phyloP scores from a whole-genome alignment of 2,888 invertebrate genomes.

The Catocala fraxini region DNA sequence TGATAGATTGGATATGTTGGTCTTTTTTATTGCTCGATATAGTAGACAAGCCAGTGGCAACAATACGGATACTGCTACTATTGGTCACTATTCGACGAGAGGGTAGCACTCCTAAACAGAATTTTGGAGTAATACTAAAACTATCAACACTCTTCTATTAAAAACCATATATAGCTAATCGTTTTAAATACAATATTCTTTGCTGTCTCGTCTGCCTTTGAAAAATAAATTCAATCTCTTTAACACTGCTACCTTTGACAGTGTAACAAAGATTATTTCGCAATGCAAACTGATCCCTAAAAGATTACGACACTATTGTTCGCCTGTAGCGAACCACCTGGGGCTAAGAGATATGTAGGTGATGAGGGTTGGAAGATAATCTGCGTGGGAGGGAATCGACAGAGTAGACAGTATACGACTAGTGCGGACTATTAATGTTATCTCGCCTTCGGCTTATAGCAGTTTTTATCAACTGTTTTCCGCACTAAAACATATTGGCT shows the following conservation, averaged over 20 bases:
- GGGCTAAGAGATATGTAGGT: not conserved
- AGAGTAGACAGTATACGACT: not conserved
- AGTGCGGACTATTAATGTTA: not conserved
- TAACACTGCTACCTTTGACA: not conserved
- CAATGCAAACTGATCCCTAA: constrained; percentile 1
- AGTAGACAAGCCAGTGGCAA: no score
- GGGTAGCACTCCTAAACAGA: no score
- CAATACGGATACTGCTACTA: no score
- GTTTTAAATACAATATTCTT: no score
- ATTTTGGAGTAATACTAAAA: no score
- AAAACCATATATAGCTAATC: no score
- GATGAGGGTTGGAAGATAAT: not conserved
- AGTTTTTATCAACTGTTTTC: not conserved
- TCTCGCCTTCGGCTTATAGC: not conserved
- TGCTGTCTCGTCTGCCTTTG: no score
- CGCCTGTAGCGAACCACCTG: not conserved
- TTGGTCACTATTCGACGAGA: no score
- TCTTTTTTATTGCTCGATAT: no score
- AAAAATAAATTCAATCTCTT: not conserved
- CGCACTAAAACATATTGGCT: no score
- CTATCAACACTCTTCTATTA: no score
- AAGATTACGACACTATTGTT: constrained; percentile 7
- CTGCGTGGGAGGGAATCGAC: not conserved
- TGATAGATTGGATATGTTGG: no score
- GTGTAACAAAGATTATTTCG: not conserved